phyloP scores from a whole-genome alignment of 2,888 invertebrate genomes.

The Cataglyphis altisquamis region DNA sequence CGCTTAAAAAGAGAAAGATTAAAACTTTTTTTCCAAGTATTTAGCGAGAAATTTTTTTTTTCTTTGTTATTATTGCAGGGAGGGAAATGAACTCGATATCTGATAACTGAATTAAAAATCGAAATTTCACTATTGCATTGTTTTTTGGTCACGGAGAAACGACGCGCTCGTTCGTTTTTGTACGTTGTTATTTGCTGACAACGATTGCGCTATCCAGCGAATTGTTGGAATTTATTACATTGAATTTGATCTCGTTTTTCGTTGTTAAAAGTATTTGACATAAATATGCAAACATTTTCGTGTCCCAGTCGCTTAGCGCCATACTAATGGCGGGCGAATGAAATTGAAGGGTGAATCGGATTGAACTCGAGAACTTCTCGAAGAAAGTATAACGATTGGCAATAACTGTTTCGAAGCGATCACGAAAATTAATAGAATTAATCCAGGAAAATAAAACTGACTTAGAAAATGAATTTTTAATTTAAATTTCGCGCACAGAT shows the following conservation, averaged over 20 bases:
- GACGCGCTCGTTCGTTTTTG: background rate
- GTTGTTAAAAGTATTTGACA: conserved; percentile 12
- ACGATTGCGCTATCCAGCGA: conserved; percentile 7
- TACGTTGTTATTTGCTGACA: conserved; percentile 26
- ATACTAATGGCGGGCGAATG: conserved; percentile 10
- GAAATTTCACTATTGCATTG: background rate
- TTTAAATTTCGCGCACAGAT: background rate
- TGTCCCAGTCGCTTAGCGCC: background rate
- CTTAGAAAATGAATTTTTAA: conserved; percentile 6
- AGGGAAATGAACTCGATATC: background rate
- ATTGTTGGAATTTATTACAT: conserved; percentile 20
- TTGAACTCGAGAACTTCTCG: background rate
- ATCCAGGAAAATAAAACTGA: background rate
- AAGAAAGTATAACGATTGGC: background rate
- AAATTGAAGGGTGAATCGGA: conserved; percentile 19
- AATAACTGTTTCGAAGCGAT: conserved; percentile 1
- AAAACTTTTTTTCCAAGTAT: conserved; percentile 61
- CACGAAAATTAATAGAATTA: conserved; percentile 1
- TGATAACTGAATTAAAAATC: conserved; percentile 4
- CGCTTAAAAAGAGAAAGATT: conserved; percentile 44
- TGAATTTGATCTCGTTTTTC: conserved; percentile 23
- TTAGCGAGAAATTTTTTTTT: conserved; percentile 32
- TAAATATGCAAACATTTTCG: conserved; percentile 6
- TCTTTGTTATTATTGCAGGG: conserved; percentile 53
- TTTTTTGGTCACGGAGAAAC: background rate